Conservation (phyloP, 2,888 invertebrate species). For the Spicauda simplicius region DNA sequence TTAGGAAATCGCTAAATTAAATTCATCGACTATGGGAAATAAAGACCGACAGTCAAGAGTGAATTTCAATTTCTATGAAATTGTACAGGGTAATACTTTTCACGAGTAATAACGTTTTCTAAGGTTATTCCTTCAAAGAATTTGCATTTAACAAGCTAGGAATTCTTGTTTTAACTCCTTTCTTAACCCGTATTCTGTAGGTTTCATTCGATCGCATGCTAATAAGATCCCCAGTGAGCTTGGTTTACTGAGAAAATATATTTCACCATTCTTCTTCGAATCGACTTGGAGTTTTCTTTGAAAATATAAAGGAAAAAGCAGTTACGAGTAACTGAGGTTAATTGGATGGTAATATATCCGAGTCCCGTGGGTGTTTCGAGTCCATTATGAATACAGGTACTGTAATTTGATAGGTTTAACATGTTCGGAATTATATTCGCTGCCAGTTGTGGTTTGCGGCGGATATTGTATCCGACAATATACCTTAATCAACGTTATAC, state of each 20-base stretch:
- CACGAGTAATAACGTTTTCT: too few species aligned
- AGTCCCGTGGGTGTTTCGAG: slow-evolving; percentile 28
- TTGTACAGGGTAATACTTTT: too few species aligned
- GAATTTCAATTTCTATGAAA: too few species aligned
- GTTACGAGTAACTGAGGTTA: slow-evolving; percentile 22
- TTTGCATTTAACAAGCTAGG: background rate
- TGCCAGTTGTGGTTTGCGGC: slow-evolving; percentile 33
- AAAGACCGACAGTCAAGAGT: too few species aligned
- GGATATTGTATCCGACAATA: slow-evolving; percentile 29
- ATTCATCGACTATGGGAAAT: too few species aligned
- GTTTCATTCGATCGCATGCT: slow-evolving; percentile 67
- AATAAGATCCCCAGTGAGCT: slow-evolving; percentile 58
- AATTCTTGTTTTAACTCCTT: slow-evolving; percentile 25
- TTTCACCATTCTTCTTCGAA: slow-evolving; percentile 18
- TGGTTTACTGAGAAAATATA: slow-evolving; percentile 29
- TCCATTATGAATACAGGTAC: slow-evolving; percentile 28
- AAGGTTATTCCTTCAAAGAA: background rate
- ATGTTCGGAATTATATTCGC: slow-evolving; percentile 27
- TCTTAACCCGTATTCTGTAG: slow-evolving; percentile 15
- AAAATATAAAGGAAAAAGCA: slow-evolving; percentile 23
- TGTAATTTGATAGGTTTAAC: slow-evolving; percentile 33
- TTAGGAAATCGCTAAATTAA: too few species aligned
- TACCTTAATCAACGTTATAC: slow-evolving; percentile 23
- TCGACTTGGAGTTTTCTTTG: slow-evolving; percentile 23
- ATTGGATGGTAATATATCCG: slow-evolving; percentile 32